Evolutionary conservation across 2,888 invertebrate species (phyloP).

Genomic region (Napeogenes inachia): DNA sequence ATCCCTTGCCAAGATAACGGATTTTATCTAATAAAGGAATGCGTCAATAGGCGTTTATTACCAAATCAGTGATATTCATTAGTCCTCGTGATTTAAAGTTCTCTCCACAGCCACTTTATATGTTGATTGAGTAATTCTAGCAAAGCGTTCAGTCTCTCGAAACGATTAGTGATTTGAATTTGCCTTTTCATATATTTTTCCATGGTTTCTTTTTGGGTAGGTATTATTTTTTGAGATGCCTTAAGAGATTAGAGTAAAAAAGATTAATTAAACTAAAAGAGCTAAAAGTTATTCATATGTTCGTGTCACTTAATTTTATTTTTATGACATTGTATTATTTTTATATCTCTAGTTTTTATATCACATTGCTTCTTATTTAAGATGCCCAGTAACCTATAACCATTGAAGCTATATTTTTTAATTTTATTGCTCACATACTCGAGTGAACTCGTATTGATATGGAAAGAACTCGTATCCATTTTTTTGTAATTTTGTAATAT

Average conservation of each 20-base stretch:
- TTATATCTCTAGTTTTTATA: too few relatives aligned
- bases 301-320: too few relatives aligned
- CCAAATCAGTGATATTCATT: constrained; percentile 56
- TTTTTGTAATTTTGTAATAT: too few relatives aligned
- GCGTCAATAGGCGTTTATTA: constrained; percentile 44
- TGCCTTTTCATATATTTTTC: constrained; percentile 24
- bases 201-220: constrained; percentile 1
- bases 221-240: neutral
- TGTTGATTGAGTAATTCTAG: constrained; percentile 65
- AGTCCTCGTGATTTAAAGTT: constrained; percentile 56
- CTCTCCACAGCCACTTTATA: constrained; percentile 59
- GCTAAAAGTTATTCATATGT: too few relatives aligned
- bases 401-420: too few relatives aligned
- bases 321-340: too few relatives aligned
- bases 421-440: too few relatives aligned
- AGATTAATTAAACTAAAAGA: neutral
- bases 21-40: constrained; percentile 39
- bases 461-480: too few relatives aligned
- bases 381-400: too few relatives aligned
- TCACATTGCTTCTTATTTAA: too few relatives aligned
- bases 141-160: constrained; percentile 45
- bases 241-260: neutral
- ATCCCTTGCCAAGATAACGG: constrained; percentile 35
- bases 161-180: constrained; percentile 46
- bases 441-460: too few relatives aligned